A percentile compares a stretch with the other conserved stretches of the same genome.
Evolutionary conservation across 2,113 vertebrate species (phyloP).

Genomic region (Erythrocebus patas): DNA sequence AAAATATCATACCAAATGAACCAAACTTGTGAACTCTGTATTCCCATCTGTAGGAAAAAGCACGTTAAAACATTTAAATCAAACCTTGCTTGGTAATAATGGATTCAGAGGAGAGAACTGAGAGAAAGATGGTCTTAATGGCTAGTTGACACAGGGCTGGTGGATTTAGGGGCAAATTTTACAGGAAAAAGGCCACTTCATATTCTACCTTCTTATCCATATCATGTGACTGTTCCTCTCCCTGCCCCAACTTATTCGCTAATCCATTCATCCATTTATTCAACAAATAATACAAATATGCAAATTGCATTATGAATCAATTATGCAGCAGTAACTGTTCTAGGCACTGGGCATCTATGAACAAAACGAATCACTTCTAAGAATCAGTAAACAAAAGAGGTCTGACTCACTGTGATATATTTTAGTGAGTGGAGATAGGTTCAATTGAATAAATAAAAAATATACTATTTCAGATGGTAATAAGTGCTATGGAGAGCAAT

Average conservation of each 20-base stretch:
- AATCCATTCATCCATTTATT: not conserved
- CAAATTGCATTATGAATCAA: not conserved
- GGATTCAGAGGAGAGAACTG: not conserved
- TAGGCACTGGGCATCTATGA: not conserved
- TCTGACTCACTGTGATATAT: not conserved
- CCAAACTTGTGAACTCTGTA: not conserved
- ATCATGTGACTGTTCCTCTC: not conserved
- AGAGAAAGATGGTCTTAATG: not conserved
- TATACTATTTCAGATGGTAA: not conserved
- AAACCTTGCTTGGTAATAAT: not conserved
- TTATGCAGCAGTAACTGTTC: not conserved
- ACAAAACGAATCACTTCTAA: not conserved
- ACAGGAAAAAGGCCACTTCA: not conserved
- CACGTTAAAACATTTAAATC: not conserved
- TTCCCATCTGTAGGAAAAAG: not conserved
- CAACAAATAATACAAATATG: not conserved
- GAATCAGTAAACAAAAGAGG: not conserved
- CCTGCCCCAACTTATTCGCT: not conserved
- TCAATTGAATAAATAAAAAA: not conserved
- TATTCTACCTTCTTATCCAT: not conserved
- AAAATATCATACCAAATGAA: not conserved
- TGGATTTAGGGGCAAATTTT: not conserved
- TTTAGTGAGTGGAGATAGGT: not conserved
- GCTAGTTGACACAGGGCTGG: not conserved
- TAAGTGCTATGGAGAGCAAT: not conserved